These are phyloP conservation scores for Pogonognathellus flavescens DNA, from an alignment of 1,140 invertebrate genomes.

Conservation along the genomic window DNA sequence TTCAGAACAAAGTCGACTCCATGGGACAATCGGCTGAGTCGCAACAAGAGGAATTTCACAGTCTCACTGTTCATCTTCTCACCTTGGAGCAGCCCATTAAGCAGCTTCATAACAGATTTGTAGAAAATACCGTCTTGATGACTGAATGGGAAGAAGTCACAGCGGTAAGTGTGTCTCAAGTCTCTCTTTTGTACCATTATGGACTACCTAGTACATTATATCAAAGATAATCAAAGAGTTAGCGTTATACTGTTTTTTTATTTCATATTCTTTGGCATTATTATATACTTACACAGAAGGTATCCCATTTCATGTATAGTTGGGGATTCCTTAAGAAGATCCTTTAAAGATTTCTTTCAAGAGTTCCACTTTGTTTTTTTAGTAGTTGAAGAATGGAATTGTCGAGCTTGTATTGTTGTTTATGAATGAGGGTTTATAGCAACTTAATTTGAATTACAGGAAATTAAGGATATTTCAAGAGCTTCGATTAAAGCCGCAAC, in stretches of 20 bases:
- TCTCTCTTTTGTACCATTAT: no score
- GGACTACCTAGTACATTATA: no score
- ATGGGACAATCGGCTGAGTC: conserved; percentile 57
- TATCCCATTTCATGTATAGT: no score
- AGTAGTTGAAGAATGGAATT: background rate
- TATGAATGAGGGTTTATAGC: no score
- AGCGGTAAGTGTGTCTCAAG: conserved; percentile 70
- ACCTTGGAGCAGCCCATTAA: conserved; percentile 72
- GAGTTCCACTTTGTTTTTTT: no score
- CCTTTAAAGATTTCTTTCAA: no score
- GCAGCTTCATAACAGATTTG: conserved; percentile 72
- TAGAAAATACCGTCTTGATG: conserved; percentile 71
- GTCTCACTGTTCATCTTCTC: conserved; percentile 68
- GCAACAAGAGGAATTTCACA: conserved; percentile 69
- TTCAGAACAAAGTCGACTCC: conserved; percentile 58
- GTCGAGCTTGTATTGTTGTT: background rate
- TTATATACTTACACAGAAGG: background rate
- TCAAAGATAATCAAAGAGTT: no score
- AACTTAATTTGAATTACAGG: conserved; percentile 43
- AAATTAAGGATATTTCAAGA: conserved; percentile 71
- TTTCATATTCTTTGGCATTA: background rate
- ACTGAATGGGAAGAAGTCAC: conserved; percentile 83
- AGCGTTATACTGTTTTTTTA: no score
- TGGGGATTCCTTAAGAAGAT: no score
- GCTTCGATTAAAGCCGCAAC: conserved; percentile 81